Evolutionary conservation across 2,113 vertebrate genomes (phyloP).

Genomic region (Ginglymostoma cirratum): DNA sequence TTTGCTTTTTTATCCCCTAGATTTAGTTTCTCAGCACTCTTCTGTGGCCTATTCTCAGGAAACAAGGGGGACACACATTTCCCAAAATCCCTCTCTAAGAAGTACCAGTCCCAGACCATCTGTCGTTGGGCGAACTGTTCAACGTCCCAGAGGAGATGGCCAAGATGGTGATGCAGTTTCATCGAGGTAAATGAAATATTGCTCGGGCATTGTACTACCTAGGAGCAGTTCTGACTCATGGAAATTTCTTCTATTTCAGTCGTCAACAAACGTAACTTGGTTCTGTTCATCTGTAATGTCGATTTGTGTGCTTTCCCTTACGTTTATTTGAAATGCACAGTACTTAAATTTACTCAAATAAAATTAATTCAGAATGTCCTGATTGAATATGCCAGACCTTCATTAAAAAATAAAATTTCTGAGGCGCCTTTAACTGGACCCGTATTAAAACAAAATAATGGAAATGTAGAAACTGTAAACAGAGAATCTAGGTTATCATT

Average conservation of each 20-base stretch:
- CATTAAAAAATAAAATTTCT: not conserved
- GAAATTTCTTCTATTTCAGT: not conserved
- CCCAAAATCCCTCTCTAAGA: constrained; percentile 70
- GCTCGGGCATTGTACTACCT: not conserved
- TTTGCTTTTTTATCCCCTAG: constrained; percentile 49
- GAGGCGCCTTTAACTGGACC: not conserved
- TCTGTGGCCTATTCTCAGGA: constrained; percentile 78
- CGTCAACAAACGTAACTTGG: not conserved
- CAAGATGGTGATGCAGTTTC: constrained; percentile 86
- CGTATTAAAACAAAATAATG: not conserved
- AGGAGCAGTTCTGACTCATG: not conserved
- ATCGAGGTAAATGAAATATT: constrained; percentile 63
- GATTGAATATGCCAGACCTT: not conserved
- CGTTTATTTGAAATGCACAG: not conserved
- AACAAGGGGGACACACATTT: constrained; percentile 56
- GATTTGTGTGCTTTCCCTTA: not conserved
- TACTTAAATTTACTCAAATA: not conserved
- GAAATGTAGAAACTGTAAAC: not conserved
- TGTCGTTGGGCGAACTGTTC: constrained; percentile 76
- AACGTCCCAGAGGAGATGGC: constrained; percentile 83
- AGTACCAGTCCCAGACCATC: constrained; percentile 82
- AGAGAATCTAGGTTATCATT: not conserved
- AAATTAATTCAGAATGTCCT: not conserved
- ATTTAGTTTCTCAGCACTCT: constrained; percentile 80
- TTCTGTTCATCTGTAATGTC: not conserved